Evolutionary conservation across 2,888 invertebrate species (phyloP).

Genomic region (Chloromyia formosa): DNA sequence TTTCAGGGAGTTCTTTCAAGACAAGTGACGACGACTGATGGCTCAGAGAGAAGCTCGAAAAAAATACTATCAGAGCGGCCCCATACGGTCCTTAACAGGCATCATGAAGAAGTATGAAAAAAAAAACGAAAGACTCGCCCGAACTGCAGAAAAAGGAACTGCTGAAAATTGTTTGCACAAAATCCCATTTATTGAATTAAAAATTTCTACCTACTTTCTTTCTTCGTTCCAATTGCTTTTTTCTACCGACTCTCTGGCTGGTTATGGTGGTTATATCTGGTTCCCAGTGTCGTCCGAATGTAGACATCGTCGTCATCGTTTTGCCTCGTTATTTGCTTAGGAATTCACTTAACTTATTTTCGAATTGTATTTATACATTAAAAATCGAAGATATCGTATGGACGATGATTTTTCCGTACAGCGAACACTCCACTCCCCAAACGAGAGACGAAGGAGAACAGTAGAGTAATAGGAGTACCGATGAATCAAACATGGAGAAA

Average conservation of each 20-base stretch:
- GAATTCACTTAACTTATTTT: slow-evolving; percentile 42
- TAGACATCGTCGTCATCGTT: not conserved
- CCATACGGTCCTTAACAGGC: too few species aligned
- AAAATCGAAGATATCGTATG: not conserved
- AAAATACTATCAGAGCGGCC: too few species aligned
- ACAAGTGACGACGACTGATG: not conserved
- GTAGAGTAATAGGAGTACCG: too few species aligned
- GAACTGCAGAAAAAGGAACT: slow-evolving; percentile 10
- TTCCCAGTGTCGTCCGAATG: too few species aligned
- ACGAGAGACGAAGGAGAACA: too few species aligned
- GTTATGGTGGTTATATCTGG: too few species aligned
- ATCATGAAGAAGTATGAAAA: too few species aligned
- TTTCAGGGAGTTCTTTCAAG: slow-evolving; percentile 9
- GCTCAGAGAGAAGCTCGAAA: too few species aligned
- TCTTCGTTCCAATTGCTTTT: not conserved
- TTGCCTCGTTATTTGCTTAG: slow-evolving; percentile 40
- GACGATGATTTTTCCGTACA: slow-evolving; percentile 1
- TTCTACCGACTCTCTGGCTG: not conserved
- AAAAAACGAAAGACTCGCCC: not conserved
- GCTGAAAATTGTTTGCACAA: slow-evolving; percentile 49
- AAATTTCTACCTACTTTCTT: slow-evolving; percentile 45
- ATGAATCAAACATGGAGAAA: too few species aligned
- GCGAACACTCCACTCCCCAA: too few species aligned
- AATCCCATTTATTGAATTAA: slow-evolving; percentile 53
- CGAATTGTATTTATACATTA: slow-evolving; percentile 47